These are phyloP conservation scores for Trachelus troglodyta DNA, from an alignment of 2,888 invertebrate species.

Conservation along the genomic window DNA sequence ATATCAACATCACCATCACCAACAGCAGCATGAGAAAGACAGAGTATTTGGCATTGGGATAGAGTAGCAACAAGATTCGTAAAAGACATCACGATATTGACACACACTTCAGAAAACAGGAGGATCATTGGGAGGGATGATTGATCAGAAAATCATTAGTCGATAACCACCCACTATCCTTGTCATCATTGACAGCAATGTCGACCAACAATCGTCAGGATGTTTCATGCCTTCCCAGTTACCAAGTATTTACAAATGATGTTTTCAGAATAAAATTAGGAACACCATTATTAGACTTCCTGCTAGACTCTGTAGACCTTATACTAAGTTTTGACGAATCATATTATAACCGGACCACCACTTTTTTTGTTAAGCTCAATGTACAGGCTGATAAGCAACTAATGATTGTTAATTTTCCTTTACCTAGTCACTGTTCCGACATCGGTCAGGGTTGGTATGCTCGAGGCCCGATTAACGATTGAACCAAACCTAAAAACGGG, in stretches of 20 bases:
- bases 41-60: background rate
- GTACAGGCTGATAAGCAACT: background rate
- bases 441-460: constrained; percentile 87
- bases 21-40: background rate
- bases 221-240: background rate
- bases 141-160: background rate
- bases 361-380: background rate
- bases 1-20: constrained; percentile 9
- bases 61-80: constrained; percentile 46
- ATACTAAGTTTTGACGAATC: background rate
- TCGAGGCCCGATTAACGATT: constrained; percentile 86
- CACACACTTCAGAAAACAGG: background rate
- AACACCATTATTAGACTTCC: background rate
- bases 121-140: background rate
- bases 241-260: background rate
- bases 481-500: constrained; percentile 72
- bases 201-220: background rate
- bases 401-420: constrained; percentile 59
- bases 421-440: constrained; percentile 80
- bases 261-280: background rate
- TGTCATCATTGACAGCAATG: too few relatives aligned
- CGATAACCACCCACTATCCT: background rate
- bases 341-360: background rate
- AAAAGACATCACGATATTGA: constrained; percentile 32
- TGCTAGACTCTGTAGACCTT: background rate